phyloP scores from a whole-genome alignment of 2,888 invertebrate species.

The Criorhina ranunculi region DNA sequence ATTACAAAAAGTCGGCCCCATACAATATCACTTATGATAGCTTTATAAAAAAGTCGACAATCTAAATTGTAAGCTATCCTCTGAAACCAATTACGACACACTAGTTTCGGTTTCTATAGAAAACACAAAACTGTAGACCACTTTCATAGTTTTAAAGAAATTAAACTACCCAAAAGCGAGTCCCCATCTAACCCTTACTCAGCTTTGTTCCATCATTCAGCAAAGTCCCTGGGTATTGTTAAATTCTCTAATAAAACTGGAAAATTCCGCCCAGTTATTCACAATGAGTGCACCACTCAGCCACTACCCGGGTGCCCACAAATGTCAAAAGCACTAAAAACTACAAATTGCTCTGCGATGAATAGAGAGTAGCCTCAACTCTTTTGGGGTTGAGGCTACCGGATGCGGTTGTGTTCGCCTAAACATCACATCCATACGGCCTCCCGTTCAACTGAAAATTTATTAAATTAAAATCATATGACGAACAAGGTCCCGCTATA shows the following conservation, averaged over 20 bases:
- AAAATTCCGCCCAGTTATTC: conserved; percentile 21
- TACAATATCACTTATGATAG: too few species aligned
- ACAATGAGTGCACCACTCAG: conserved; percentile 21
- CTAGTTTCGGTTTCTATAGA: too few species aligned
- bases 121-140: too few species aligned
- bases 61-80: too few species aligned
- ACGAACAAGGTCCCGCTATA: conserved; percentile 42
- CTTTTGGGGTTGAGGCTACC: neutral
- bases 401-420: neutral
- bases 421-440: conserved; percentile 19
- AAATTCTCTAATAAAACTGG: conserved; percentile 30
- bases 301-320: conserved; percentile 15
- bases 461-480: conserved; percentile 68
- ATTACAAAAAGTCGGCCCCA: too few species aligned
- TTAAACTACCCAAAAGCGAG: too few species aligned
- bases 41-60: too few species aligned
- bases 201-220: neutral
- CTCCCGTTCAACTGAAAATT: conserved; percentile 30
- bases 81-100: too few species aligned
- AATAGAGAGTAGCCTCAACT: neutral
- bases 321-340: conserved; percentile 54
- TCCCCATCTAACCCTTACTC: too few species aligned
- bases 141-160: too few species aligned
- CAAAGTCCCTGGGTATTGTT: neutral
- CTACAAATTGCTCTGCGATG: conserved; percentile 35